Evolutionary conservation across 37 sponge, comb jelly and placozoan species (phyloP), one percentile per base, ranked within the genome.

Genomic region (Chondrilla cf. caribensis): DNA sequence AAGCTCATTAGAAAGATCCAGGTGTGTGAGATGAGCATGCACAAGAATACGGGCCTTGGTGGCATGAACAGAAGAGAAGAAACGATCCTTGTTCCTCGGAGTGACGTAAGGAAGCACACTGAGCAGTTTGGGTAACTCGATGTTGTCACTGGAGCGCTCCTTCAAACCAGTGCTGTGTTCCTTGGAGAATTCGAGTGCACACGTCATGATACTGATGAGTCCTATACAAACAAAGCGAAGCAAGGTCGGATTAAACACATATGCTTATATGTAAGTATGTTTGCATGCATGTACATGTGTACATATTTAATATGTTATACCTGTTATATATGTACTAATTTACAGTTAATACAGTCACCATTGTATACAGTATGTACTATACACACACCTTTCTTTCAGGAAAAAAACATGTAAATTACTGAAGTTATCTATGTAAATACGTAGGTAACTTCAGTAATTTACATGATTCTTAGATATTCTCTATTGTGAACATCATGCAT

Each of bases 11-110:
- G 82, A 66, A 0, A 95, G 78, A 0, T 38, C 79, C n/a, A 88
- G 38, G 39, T 81, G 58, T 40, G 76, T 83, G 62, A 95, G 68
- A 81, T 93, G 88, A 22, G 96, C 85, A 47, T 90, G 91, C 14
- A 90, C 24, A 38, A 95, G 78, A 2, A 89, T 80, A 18, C 89
- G 80, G 24, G 94, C 87, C 83, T 95, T 95, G n/a, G 38, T 42
- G 73, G 90, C 84, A 41, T 82, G 87, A 0, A 84, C 86, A 2
- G 58, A 58, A 64, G 81, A 60, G 47, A 95, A 85, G 14, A 81
- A 86, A 2, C 31, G 79, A 81, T 91, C 85, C 42, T 87, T 84
- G 6, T 62, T 78, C 85, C 84, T 85, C 43, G 72, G 31, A 22
- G 57, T 51, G 58, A 90, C 68, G 32, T 84, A 81, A 28, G 91